Evolutionary conservation across 2,888 invertebrate genomes (phyloP).

Genomic region (Chymomyza amoena): DNA sequence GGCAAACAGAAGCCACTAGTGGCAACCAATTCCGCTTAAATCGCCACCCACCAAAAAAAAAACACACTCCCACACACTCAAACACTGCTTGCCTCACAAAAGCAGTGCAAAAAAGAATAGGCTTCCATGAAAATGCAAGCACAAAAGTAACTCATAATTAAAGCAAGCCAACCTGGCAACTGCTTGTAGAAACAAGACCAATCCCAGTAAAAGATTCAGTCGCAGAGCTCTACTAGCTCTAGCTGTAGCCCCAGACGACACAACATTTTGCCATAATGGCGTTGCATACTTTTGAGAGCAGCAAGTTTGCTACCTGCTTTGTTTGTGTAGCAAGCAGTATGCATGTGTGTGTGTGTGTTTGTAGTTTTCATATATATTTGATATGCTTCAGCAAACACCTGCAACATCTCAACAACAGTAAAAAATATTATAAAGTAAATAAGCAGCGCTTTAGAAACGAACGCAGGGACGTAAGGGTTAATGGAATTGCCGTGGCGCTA

Average conservation of each 20-base stretch:
- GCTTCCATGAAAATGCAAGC: constrained; percentile 62
- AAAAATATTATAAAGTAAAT: constrained; percentile 65
- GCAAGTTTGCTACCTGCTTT: constrained; percentile 13
- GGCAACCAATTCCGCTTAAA: constrained; percentile 48
- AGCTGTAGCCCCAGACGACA: neutral
- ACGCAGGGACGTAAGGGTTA: neutral
- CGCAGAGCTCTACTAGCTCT: neutral
- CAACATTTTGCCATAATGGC: neutral
- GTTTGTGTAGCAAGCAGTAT: neutral
- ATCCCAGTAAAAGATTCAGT: neutral
- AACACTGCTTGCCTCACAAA: neutral
- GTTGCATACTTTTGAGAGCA: constrained; percentile 62
- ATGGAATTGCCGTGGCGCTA: constrained; percentile 12
- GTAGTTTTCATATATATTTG: constrained; percentile 52
- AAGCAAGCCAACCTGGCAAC: constrained; percentile 40
- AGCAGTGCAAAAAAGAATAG: constrained; percentile 21
- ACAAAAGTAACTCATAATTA: constrained; percentile 72
- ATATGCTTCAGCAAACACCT: constrained; percentile 69
- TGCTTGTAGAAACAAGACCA: neutral
- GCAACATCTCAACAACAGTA: constrained; percentile 72
- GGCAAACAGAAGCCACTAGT: constrained; percentile 54
- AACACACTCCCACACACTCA: constrained; percentile 28
- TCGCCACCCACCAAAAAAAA: constrained; percentile 35
- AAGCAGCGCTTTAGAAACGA: neutral
- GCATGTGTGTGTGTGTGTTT: neutral